Conservation (phyloP, 1,140 invertebrate genomes). For the Zaprionus tsacasi region DNA sequence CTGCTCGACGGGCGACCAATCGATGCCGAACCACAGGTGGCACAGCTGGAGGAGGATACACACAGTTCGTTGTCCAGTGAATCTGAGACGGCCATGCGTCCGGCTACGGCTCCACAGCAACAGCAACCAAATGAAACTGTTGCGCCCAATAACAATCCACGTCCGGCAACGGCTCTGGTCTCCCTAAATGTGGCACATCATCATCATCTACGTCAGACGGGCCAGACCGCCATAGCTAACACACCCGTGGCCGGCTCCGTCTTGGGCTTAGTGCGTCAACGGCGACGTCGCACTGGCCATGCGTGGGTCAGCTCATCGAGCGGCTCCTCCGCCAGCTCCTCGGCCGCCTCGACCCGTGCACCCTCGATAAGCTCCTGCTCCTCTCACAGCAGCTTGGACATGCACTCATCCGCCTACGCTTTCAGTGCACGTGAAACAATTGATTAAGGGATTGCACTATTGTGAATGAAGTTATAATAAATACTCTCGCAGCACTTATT, state of each 20-base stretch:
- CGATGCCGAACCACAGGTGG: slow-evolving; percentile 4
- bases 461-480: slow-evolving; percentile 39
- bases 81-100: slow-evolving; percentile 48
- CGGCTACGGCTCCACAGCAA: slow-evolving; percentile 58
- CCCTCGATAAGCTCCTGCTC: slow-evolving; percentile 65
- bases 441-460: slow-evolving; percentile 43
- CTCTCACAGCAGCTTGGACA: slow-evolving; percentile 59
- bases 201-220: slow-evolving; percentile 28
- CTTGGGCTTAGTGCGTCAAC: slow-evolving; percentile 67
- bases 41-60: slow-evolving; percentile 28
- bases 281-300: slow-evolving; percentile 60
- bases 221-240: slow-evolving; percentile 21
- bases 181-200: slow-evolving; percentile 38
- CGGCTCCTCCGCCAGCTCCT: slow-evolving; percentile 62
- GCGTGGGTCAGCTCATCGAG: slow-evolving; percentile 75
- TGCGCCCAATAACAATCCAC: slow-evolving; percentile 1
- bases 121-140: neutral
- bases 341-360: slow-evolving; percentile 52
- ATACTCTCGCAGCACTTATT: slow-evolving; percentile 9
- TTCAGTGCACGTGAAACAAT: slow-evolving; percentile 57
- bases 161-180: slow-evolving; percentile 35
- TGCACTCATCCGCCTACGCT: slow-evolving; percentile 52
- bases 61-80: slow-evolving; percentile 67
- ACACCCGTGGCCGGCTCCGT: slow-evolving; percentile 76
- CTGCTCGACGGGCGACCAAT: slow-evolving; percentile 82